Base-by-base conservation (phyloP, 2,113 vertebrate species). In the Cheilinus undulatus region DNA sequence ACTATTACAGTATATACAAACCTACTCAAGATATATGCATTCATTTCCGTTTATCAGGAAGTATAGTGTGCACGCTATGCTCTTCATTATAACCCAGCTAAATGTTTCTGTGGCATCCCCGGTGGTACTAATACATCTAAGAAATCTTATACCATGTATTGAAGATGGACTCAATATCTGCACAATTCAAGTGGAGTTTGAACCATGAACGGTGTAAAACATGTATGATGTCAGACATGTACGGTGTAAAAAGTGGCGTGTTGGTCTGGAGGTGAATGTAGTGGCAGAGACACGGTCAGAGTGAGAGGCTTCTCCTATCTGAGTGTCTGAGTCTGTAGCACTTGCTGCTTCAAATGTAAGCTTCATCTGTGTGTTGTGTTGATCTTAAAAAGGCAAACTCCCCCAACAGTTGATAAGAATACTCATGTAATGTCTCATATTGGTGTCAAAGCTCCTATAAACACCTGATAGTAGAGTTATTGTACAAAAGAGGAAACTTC, bases 11-110 rank as follows among this genome's bases (percentile, higher is more conserved):
- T 67, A 72, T 74, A 74, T 52, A 50, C 66, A 46, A 20, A 51
- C 76, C 43, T 42, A 59, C 20, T 49, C 26, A 32, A 59, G 75
- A 69, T 61, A 54, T 42, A 17, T 19, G 62, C 66, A 57, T 77
- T 59, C 60, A 87, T 74, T 69, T 71, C 63, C 54, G 73, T 82
- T 76, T 45, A 61, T 58, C 19, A 72, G 46, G 30, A 85, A 58
- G 68, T 58, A 30, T 67, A 68, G 62, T 72, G 23, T 53, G 52
- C 75, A 9, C 74, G 52, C 72, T 68, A 62, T 56, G 73, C 60
- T 80, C 67, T 75, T 50, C 73, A 77, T 78, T 73, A 76, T 85
- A 86, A 85, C 69, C 74, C 58, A 63, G 57, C 84, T 83, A 78
- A 82, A 76, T 70, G 49, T 82, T 74, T 79, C 64, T 71, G 73